Percentiles rank a stretch among this genome's conserved stretches.
Evolutionary conservation across 2,797 vertebrate genomes (phyloP).

Genomic region (Graptemys geographica): DNA sequence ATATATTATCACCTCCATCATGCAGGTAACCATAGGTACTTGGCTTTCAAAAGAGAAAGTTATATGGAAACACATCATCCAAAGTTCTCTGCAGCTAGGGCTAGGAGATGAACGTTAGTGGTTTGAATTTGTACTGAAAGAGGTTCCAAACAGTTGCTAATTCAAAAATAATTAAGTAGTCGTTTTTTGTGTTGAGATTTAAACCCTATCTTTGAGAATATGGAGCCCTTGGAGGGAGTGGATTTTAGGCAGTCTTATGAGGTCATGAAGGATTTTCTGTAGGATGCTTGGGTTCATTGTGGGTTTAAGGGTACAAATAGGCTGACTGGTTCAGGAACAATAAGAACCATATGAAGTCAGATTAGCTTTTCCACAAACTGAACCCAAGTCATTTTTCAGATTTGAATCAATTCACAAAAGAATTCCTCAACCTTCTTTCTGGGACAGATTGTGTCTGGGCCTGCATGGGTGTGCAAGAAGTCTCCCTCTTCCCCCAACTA

Average conservation of each 20-base stretch:
- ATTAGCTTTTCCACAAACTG: slow-evolving; percentile 47
- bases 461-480: slow-evolving; percentile 18
- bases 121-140: neutral
- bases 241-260: slow-evolving; percentile 4
- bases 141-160: slow-evolving; percentile 8
- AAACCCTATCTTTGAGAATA: slow-evolving; percentile 29
- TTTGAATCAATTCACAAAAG: slow-evolving; percentile 10
- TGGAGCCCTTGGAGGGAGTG: neutral
- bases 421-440: slow-evolving; percentile 26
- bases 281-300: slow-evolving; percentile 24
- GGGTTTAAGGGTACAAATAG: slow-evolving; percentile 37
- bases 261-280: neutral
- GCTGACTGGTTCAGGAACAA: slow-evolving; percentile 52
- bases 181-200: neutral
- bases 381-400: neutral
- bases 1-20: neutral
- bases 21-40: neutral
- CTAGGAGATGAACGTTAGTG: neutral
- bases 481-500: slow-evolving; percentile 30
- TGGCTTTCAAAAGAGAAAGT: neutral
- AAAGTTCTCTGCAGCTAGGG: neutral
- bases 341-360: neutral
- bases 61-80: neutral
- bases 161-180: slow-evolving; percentile 24
- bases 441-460: neutral